Percentiles rank a stretch among this genome's conserved stretches.
Evolutionary conservation across 92 coral and sea anemone species (phyloP).

Genomic region (Phymanthus crucifer): DNA sequence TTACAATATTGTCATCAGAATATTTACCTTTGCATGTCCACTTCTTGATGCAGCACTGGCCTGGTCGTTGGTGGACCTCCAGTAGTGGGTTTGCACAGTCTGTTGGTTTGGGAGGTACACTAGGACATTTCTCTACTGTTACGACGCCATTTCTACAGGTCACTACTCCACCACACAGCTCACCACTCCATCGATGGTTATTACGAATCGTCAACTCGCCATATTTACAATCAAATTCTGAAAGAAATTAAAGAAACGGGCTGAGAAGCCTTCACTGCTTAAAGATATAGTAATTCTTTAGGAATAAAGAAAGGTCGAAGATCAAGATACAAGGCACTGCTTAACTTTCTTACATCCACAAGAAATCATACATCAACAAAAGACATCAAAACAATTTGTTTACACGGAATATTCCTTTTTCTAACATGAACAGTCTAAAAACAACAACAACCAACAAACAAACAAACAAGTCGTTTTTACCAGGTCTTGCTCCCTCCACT

Average conservation of each 20-base stretch:
- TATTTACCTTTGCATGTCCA: constrained; percentile 78
- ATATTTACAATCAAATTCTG: constrained; percentile 75
- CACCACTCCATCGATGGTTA: constrained; percentile 83
- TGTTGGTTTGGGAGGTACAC: constrained; percentile 75
- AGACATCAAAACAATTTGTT: too few relatives aligned
- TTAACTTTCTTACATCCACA: too few relatives aligned
- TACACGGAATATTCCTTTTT: too few relatives aligned
- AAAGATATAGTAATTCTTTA: too few relatives aligned
- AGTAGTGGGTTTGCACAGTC: constrained; percentile 69
- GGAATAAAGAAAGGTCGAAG: too few relatives aligned
- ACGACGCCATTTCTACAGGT: constrained; percentile 67
- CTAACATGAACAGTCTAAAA: too few relatives aligned
- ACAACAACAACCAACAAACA: neutral
- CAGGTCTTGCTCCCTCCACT: constrained; percentile 28
- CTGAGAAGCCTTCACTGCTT: neutral
- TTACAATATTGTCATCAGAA: too few relatives aligned
- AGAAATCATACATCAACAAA: too few relatives aligned
- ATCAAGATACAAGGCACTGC: too few relatives aligned
- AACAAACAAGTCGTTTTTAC: too few relatives aligned
- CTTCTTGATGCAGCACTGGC: constrained; percentile 74
- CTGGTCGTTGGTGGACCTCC: constrained; percentile 56
- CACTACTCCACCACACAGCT: constrained; percentile 81
- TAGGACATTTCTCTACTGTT: constrained; percentile 66
- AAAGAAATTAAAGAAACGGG: neutral
- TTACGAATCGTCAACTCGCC: constrained; percentile 74